Conservation (phyloP, 64 coral and sea anemone genomes). For the Montipora foliosa region DNA sequence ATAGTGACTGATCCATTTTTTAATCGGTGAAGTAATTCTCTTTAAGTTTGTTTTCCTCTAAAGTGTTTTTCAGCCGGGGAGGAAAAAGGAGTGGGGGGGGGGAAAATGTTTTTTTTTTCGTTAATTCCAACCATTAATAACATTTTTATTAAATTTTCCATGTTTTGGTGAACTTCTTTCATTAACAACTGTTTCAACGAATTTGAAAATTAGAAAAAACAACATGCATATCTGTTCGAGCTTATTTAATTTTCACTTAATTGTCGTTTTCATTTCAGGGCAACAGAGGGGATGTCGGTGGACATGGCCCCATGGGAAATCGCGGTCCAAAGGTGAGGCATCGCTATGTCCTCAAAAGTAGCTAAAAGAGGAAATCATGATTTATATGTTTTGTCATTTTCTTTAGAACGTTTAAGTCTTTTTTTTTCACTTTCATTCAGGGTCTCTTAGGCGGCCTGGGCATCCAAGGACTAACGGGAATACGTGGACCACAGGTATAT, state of each 20-base stretch:
- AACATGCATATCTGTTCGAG: too few relatives aligned
- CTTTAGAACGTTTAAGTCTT: background rate
- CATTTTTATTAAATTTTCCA: too few relatives aligned
- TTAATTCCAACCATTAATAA: too few relatives aligned
- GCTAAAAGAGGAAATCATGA: background rate
- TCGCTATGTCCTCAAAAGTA: background rate
- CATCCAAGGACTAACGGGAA: constrained; percentile 20
- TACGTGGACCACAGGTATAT: constrained; percentile 16
- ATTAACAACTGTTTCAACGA: too few relatives aligned
- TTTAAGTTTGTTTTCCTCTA: too few relatives aligned
- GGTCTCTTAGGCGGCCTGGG: constrained; percentile 47
- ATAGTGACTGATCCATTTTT: too few relatives aligned
- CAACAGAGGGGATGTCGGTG: constrained; percentile 18
- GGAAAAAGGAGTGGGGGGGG: too few relatives aligned
- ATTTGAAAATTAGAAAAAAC: too few relatives aligned
- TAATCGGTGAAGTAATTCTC: too few relatives aligned
- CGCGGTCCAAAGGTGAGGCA: constrained; percentile 27
- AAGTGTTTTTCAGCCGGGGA: too few relatives aligned
- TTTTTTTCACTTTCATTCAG: background rate
- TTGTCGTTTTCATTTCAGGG: background rate
- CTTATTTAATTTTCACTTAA: background rate
- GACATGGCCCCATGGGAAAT: constrained; percentile 31
- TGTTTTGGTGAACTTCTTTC: too few relatives aligned
- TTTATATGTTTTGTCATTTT: background rate
- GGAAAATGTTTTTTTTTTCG: too few relatives aligned